Conservation (phyloP, 2,113 vertebrate species). For the Platysternon megacephalum region DNA sequence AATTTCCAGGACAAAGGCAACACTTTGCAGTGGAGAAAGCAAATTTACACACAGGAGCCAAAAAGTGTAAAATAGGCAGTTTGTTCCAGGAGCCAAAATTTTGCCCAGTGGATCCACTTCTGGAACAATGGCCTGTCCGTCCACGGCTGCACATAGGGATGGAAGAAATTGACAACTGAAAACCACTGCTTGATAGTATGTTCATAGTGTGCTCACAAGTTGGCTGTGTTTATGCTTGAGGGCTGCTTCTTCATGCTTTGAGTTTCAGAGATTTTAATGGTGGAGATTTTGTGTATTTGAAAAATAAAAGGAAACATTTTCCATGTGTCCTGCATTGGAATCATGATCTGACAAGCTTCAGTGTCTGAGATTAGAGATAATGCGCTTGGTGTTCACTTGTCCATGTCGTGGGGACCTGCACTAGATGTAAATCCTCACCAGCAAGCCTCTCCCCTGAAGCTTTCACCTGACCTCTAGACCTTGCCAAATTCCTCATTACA, state of each 20-base stretch:
- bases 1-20: background rate
- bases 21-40: background rate
- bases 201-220: background rate
- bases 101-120: background rate
- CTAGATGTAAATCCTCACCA: background rate
- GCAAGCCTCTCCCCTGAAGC: background rate
- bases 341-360: background rate
- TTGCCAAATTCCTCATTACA: background rate
- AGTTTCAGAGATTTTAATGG: constrained; percentile 38
- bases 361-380: background rate
- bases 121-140: background rate
- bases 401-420: background rate
- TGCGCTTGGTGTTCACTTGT: background rate
- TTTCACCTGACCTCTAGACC: background rate
- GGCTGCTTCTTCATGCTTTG: constrained; percentile 33
- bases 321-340: constrained; percentile 19
- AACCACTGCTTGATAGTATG: background rate
- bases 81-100: background rate
- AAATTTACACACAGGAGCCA: background rate
- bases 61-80: background rate
- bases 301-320: constrained; percentile 71
- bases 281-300: constrained; percentile 45
- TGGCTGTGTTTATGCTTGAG: background rate
- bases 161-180: background rate
- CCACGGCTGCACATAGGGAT: background rate